These are phyloP conservation scores for Drosophila borborema DNA, from an alignment of 2,888 invertebrate species.

Conservation along the genomic window DNA sequence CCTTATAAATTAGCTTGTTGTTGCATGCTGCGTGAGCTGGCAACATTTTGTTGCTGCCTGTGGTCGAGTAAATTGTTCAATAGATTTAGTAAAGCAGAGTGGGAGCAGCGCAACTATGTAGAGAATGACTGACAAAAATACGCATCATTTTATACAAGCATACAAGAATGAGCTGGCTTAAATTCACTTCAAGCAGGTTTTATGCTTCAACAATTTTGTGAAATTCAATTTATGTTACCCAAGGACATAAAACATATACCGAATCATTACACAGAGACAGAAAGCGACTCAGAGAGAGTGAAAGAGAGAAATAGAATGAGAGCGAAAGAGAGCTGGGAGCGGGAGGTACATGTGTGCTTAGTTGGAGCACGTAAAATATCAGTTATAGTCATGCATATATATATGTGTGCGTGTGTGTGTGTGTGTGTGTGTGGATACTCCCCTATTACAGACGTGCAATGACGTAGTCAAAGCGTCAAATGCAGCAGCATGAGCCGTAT, in stretches of 20 bases:
- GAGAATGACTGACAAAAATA: slow-evolving; percentile 75
- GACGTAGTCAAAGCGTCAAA: slow-evolving; percentile 76
- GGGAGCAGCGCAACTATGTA: slow-evolving; percentile 14
- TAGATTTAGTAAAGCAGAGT: slow-evolving; percentile 30
- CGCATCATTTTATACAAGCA: slow-evolving; percentile 70
- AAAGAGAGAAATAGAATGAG: neutral
- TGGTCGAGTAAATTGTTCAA: slow-evolving; percentile 67
- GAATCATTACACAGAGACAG: slow-evolving; percentile 73
- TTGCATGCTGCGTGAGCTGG: slow-evolving; percentile 56
- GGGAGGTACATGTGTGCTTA: slow-evolving; percentile 33
- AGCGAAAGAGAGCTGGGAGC: neutral
- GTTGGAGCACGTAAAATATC: slow-evolving; percentile 74
- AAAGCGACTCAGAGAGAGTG: neutral
- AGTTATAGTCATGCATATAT: slow-evolving; percentile 69
- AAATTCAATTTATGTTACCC: slow-evolving; percentile 83
- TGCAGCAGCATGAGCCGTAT: slow-evolving; percentile 63
- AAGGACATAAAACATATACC: slow-evolving; percentile 79
- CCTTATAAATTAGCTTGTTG: slow-evolving; percentile 76
- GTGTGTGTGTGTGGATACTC: neutral
- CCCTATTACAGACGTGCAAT: slow-evolving; percentile 64
- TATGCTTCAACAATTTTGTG: slow-evolving; percentile 84
- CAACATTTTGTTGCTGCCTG: slow-evolving; percentile 52
- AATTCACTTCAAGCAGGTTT: slow-evolving; percentile 83
- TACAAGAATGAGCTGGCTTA: slow-evolving; percentile 77
- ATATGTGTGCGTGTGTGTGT: neutral